phyloP scores from a whole-genome alignment of 2,797 vertebrate genomes.

The Anableps anableps region DNA sequence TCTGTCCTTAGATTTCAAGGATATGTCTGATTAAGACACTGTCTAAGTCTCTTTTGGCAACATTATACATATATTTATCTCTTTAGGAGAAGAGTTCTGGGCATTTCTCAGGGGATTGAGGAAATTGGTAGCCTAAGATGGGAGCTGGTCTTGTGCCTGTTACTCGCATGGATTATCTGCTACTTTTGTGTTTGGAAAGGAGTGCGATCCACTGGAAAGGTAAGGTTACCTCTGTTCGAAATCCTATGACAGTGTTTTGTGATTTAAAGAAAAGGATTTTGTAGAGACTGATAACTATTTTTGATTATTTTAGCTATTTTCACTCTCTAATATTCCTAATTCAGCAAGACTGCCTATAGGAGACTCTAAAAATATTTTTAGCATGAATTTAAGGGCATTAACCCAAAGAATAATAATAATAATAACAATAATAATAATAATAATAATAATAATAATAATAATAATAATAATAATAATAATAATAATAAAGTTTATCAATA shows the following conservation, averaged over 20 bases:
- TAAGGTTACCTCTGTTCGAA: constrained; percentile 40
- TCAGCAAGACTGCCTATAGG: neutral
- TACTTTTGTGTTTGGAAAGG: constrained; percentile 97
- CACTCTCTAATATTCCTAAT: neutral
- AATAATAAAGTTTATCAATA: too few species aligned
- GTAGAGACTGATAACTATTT: neutral
- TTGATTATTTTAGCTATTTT: neutral
- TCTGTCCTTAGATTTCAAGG: neutral
- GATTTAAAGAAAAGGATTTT: neutral
- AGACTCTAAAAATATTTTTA: neutral
- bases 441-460: too few species aligned
- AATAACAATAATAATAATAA: too few species aligned
- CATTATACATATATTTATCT: constrained; percentile 21
- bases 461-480: too few species aligned
- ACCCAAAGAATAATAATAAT: neutral
- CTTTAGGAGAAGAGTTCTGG: constrained; percentile 86
- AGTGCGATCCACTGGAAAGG: constrained; percentile 92
- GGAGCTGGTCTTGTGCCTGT: constrained; percentile 88
- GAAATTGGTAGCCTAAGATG: constrained; percentile 87
- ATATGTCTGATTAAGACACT: neutral
- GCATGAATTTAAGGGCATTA: neutral
- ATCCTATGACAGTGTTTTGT: neutral
- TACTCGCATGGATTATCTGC: constrained; percentile 90
- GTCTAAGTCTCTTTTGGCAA: constrained; percentile 5
- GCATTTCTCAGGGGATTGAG: constrained; percentile 88